Evolutionary conservation across 2,797 vertebrate species (phyloP), one percentile per base, ranked within the genome.

Genomic region (Tamandua tetradactyla): DNA sequence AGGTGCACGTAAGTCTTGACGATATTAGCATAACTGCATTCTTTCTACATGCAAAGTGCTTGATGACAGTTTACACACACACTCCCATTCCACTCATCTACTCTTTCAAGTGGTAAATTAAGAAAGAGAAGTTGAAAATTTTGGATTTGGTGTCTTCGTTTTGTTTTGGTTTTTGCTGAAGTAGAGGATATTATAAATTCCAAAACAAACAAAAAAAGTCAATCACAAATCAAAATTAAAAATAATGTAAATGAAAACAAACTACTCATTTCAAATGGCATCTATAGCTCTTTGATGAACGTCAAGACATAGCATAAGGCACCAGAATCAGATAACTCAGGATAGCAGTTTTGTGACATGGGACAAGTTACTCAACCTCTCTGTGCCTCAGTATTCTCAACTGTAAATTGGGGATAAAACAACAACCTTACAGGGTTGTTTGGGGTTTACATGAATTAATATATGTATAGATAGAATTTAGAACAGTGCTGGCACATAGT

Each of bases 171-270:
- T 88, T 89, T 44, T 27, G 4, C 40, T 57, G 44, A 79, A 83
- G 66, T 82, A 75, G 10, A 87, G 86, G 89, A 62, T 93, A 71
- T 30, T 68, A 81, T 52, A 76, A 64, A 91, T 78, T 86, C 35
- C 32, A 47, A 94, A 80, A 47, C 37, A 42, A 76, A 37, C 4
- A 83, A 15, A 27, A 22, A 89, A 96, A 64, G 10, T 86, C 7
- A 74, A 89, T 85, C 40, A 72, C 88, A 91, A 82, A 52, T 18
- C 14, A 52, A 15, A 52, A 52, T 15, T 61, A 94, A 74, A 74
- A 35, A 57, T 27, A 35, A 17, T 74, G 66, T 42, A 88, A 61
- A 61, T 35, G 23, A 91, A 95, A 93, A 55, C 42, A 82, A 91
- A 91, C 37, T 57, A 55, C 32, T 76, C 25, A 75, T 37, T 69